Percentiles rank a stretch among this genome's conserved stretches.
These are phyloP conservation scores for Nothocercus nigrocapillus DNA, from an alignment of 2,113 vertebrate genomes.

Conservation along the genomic window DNA sequence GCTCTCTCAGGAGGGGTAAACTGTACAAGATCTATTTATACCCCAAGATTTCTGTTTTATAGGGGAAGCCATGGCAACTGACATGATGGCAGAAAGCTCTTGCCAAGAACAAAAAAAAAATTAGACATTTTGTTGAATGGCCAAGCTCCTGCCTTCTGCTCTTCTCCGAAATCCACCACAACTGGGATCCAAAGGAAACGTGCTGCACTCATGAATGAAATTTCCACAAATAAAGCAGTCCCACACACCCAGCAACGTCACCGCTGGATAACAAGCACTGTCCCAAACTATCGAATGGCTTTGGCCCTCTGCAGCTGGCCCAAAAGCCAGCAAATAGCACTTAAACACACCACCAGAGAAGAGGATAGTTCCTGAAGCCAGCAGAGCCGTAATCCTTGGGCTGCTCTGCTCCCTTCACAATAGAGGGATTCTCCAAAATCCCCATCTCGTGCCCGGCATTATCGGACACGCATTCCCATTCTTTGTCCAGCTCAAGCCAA, in stretches of 20 bases:
- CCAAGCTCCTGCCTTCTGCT: slow-evolving; percentile 19
- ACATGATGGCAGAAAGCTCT: slow-evolving; percentile 15
- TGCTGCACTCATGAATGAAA: slow-evolving; percentile 36
- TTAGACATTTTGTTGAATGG: slow-evolving; percentile 30
- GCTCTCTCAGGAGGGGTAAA: neutral
- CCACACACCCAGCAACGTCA: neutral
- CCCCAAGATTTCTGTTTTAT: neutral
- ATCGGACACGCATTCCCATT: neutral
- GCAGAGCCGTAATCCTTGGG: neutral
- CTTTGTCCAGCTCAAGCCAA: slow-evolving; percentile 45
- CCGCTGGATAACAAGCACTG: neutral
- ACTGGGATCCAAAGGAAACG: neutral
- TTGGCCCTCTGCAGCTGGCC: neutral
- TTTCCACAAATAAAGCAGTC: neutral
- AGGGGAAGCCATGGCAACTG: slow-evolving; percentile 53
- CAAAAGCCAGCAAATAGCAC: slow-evolving; percentile 32
- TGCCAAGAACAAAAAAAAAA: slow-evolving; percentile 16
- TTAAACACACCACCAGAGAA: neutral
- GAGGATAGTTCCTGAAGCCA: slow-evolving; percentile 40
- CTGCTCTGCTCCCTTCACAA: slow-evolving; percentile 27
- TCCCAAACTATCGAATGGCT: neutral
- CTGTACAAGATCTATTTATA: neutral
- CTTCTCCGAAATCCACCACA: neutral
- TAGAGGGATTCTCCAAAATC: slow-evolving; percentile 27
- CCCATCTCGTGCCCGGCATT: slow-evolving; percentile 8